Evolutionary conservation across 2,113 vertebrate genomes (phyloP).

Genomic region (Bos javanicus): DNA sequence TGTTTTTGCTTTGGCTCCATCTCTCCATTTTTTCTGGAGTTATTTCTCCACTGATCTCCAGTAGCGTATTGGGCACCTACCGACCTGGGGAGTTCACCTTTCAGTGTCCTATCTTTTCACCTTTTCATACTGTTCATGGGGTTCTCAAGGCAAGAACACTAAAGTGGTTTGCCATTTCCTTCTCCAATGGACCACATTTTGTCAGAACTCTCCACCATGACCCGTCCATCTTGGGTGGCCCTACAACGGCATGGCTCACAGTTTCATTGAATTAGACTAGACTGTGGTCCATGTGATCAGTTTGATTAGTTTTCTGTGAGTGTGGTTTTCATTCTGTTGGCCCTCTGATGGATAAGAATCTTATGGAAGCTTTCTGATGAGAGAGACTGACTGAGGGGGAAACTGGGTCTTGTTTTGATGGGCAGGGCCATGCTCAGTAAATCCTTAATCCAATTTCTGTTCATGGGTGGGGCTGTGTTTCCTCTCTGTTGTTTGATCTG

Average conservation of each 20-base stretch:
- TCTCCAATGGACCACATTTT: neutral
- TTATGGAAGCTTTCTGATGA: neutral
- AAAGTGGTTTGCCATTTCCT: neutral
- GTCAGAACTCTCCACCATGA: neutral
- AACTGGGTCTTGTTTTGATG: neutral
- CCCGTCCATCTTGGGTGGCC: rapidly evolving
- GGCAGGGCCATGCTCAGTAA: neutral
- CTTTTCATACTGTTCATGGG: neutral
- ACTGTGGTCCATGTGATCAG: neutral
- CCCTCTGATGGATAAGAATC: neutral
- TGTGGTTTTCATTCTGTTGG: neutral
- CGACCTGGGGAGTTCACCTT: neutral
- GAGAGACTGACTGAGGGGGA: neutral
- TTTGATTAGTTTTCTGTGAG: neutral
- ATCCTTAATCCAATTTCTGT: neutral
- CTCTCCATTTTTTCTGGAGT: neutral
- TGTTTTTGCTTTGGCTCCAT: neutral
- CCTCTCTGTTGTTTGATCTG: neutral
- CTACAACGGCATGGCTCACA: neutral
- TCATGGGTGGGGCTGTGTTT: neutral
- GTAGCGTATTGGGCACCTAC: neutral
- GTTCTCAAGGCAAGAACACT: neutral
- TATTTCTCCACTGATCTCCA: neutral
- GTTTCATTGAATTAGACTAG: neutral
- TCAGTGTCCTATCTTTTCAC: neutral